Conservation (phyloP, 2,888 invertebrate genomes). For the Meteorus cinctellus region DNA sequence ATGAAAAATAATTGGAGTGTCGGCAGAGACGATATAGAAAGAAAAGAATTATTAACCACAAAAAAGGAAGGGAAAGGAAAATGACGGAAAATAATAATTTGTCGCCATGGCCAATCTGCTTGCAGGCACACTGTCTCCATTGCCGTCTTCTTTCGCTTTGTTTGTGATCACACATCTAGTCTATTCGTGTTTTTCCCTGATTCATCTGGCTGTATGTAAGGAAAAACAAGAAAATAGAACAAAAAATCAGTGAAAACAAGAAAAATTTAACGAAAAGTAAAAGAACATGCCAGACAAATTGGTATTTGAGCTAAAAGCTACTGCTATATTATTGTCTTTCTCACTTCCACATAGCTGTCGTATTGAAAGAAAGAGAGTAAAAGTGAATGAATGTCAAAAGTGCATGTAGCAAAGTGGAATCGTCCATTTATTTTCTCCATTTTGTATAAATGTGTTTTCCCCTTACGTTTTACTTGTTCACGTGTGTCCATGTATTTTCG, state of each 20-base stretch:
- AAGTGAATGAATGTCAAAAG: constrained; percentile 9
- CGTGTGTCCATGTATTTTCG: neutral
- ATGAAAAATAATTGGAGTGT: neutral
- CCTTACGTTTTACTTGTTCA: neutral
- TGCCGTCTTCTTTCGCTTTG: constrained; percentile 4
- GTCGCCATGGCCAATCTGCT: constrained; percentile 12
- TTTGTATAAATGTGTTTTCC: neutral
- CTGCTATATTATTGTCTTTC: neutral
- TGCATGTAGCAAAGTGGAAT: neutral
- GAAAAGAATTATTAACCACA: neutral
- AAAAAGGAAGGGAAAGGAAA: neutral
- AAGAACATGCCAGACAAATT: neutral
- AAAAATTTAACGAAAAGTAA: neutral
- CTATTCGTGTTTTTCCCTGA: constrained; percentile 4
- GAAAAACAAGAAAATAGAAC: neutral
- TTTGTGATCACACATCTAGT: constrained; percentile 24
- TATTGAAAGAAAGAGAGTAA: neutral
- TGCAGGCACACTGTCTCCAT: constrained; percentile 12
- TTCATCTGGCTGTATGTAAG: neutral
- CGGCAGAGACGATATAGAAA: neutral
- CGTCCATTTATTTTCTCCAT: neutral
- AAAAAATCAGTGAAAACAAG: constrained; percentile 7
- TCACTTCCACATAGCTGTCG: neutral
- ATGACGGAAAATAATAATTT: constrained; percentile 4
- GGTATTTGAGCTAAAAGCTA: constrained; percentile 13